Percentiles rank a stretch among this genome's conserved stretches.
Conservation (phyloP, 2,113 vertebrate genomes). For the Scortum barcoo region DNA sequence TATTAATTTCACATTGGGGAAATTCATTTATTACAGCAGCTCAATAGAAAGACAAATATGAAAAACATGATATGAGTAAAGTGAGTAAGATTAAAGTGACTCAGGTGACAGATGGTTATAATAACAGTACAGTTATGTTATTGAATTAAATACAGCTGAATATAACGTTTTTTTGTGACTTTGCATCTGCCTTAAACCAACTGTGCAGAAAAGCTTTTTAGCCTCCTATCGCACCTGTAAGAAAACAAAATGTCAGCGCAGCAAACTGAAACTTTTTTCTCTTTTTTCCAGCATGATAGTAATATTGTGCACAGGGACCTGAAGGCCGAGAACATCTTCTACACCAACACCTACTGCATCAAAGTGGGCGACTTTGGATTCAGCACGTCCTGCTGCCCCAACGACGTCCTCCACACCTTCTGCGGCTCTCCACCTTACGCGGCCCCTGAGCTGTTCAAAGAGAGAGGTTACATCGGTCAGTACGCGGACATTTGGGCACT, state of each 20-base stretch:
- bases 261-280: background rate
- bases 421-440: conserved; percentile 85
- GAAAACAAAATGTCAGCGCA: background rate
- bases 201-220: background rate
- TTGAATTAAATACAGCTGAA: too few species aligned
- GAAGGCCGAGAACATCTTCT: conserved; percentile 86
- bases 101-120: too few species aligned
- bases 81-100: too few species aligned
- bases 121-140: too few species aligned
- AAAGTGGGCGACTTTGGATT: conserved; percentile 88
- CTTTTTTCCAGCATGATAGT: conserved; percentile 80
- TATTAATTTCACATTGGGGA: too few species aligned
- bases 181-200: background rate
- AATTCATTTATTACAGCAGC: too few species aligned
- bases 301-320: conserved; percentile 85
- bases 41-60: too few species aligned
- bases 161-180: background rate
- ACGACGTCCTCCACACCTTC: conserved; percentile 77
- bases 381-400: conserved; percentile 71
- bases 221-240: background rate
- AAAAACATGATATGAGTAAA: too few species aligned
- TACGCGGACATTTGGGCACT: conserved; percentile 83
- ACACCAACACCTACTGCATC: conserved; percentile 80
- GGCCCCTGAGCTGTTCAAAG: conserved; percentile 83
- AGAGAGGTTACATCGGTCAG: conserved; percentile 75